These are phyloP conservation scores for Eueides isabella DNA, from an alignment of 1,140 invertebrate genomes.

Conservation along the genomic window DNA sequence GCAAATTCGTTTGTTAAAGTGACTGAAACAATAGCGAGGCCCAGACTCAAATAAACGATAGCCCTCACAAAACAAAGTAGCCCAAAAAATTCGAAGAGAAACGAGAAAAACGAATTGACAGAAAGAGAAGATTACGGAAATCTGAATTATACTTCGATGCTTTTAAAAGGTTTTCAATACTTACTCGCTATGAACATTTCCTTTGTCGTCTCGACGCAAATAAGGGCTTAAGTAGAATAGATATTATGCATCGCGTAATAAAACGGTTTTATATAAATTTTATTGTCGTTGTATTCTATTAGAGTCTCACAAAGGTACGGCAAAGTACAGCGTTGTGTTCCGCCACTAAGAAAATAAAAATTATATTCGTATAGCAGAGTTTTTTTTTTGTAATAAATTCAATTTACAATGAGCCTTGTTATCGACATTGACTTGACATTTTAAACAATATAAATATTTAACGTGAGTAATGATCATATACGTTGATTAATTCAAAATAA, in stretches of 20 bases:
- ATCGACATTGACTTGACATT: too few species aligned
- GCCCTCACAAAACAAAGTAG: constrained; percentile 15
- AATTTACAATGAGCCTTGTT: too few species aligned
- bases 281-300: neutral
- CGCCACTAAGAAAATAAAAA: too few species aligned
- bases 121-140: constrained; percentile 13
- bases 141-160: constrained; percentile 22
- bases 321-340: too few species aligned
- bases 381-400: too few species aligned
- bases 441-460: too few species aligned
- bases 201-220: constrained; percentile 8
- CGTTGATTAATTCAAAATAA: too few species aligned
- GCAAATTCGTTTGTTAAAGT: constrained; percentile 28
- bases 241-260: neutral
- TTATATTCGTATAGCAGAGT: too few species aligned
- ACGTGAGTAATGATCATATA: too few species aligned
- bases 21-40: constrained; percentile 11
- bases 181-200: constrained; percentile 12
- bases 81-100: constrained; percentile 14
- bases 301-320: too few species aligned
- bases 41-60: constrained; percentile 17
- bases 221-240: constrained; percentile 5
- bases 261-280: neutral
- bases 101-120: constrained; percentile 15
- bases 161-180: constrained; percentile 13